A percentile compares a stretch with the other conserved stretches of the same genome.
phyloP scores from a whole-genome alignment of 2,113 vertebrate species.

The Prochilodus magdalenae region DNA sequence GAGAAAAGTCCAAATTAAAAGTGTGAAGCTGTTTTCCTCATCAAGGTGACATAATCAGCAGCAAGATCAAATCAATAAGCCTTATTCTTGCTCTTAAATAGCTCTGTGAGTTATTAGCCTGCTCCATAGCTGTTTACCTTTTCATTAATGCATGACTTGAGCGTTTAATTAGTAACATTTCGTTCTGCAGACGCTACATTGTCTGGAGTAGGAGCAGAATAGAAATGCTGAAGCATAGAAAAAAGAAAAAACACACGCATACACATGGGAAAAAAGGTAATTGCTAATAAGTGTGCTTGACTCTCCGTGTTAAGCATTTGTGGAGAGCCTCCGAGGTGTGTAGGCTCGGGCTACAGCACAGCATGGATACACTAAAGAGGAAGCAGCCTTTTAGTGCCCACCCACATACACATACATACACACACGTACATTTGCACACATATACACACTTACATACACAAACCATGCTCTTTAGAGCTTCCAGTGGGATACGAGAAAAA shows the following conservation, averaged over 20 bases:
- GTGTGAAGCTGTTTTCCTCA: not conserved
- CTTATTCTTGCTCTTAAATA: slow-evolving; percentile 24
- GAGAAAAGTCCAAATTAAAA: slow-evolving; percentile 12
- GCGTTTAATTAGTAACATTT: slow-evolving; percentile 57
- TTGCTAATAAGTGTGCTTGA: slow-evolving; percentile 75
- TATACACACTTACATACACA: not conserved
- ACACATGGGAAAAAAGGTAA: slow-evolving; percentile 62
- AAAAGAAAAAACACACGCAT: slow-evolving; percentile 37
- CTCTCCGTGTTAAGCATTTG: slow-evolving; percentile 70
- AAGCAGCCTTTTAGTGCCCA: slow-evolving; percentile 61
- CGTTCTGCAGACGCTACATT: slow-evolving; percentile 37
- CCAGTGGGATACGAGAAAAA: slow-evolving; percentile 7
- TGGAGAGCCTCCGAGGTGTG: slow-evolving; percentile 69
- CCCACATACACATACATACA: slow-evolving; percentile 16
- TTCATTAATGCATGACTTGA: slow-evolving; percentile 53
- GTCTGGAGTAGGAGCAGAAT: slow-evolving; percentile 45
- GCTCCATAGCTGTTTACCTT: slow-evolving; percentile 54
- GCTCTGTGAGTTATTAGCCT: slow-evolving; percentile 30
- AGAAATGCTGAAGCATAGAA: slow-evolving; percentile 36
- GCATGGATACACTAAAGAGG: slow-evolving; percentile 58
- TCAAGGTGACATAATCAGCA: slow-evolving; percentile 22
- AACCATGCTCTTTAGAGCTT: slow-evolving; percentile 5
- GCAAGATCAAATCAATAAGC: slow-evolving; percentile 39
- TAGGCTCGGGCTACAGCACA: slow-evolving; percentile 59
- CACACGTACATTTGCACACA: slow-evolving; percentile 35